Evolutionary conservation across 2,797 vertebrate species (phyloP).

Genomic region (Acipenser transmontanus): DNA sequence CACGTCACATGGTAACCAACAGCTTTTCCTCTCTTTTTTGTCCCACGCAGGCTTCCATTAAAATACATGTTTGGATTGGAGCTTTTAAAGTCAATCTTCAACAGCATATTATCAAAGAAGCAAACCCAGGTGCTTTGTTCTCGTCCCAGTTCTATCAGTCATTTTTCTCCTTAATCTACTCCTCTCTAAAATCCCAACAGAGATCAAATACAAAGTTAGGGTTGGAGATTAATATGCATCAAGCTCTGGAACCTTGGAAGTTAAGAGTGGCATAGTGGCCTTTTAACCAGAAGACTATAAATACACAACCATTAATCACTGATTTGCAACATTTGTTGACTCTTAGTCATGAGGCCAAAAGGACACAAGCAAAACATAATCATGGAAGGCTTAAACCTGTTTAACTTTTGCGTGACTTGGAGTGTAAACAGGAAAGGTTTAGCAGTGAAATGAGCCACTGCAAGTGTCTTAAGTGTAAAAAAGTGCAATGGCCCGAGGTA

Average conservation of each 20-base stretch:
- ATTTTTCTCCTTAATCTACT: slow-evolving; percentile 29
- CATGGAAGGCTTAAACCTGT: neutral
- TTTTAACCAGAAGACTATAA: slow-evolving; percentile 14
- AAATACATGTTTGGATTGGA: slow-evolving; percentile 22
- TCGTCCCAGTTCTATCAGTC: slow-evolving; percentile 12
- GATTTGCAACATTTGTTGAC: slow-evolving; percentile 16
- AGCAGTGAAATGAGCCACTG: slow-evolving; percentile 1
- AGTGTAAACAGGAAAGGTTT: slow-evolving; percentile 8
- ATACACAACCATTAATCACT: slow-evolving; percentile 5
- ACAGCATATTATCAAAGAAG: slow-evolving; percentile 23
- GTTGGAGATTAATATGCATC: neutral
- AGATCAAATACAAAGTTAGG: slow-evolving; percentile 18
- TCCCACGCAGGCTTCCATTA: slow-evolving; percentile 22
- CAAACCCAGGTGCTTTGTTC: slow-evolving; percentile 34
- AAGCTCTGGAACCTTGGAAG: slow-evolving; percentile 18
- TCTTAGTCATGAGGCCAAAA: slow-evolving; percentile 16
- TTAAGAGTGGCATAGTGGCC: neutral
- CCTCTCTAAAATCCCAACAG: slow-evolving; percentile 9
- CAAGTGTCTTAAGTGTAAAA: neutral
- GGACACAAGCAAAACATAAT: slow-evolving; percentile 13
- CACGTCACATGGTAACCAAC: slow-evolving; percentile 33
- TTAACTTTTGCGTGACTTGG: neutral
- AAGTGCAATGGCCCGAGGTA: neutral
- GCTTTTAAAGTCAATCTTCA: slow-evolving; percentile 25
- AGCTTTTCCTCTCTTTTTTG: slow-evolving; percentile 33